These are phyloP conservation scores for Subanguina moxae DNA, from an alignment of 1,140 invertebrate genomes.

Conservation along the genomic window DNA sequence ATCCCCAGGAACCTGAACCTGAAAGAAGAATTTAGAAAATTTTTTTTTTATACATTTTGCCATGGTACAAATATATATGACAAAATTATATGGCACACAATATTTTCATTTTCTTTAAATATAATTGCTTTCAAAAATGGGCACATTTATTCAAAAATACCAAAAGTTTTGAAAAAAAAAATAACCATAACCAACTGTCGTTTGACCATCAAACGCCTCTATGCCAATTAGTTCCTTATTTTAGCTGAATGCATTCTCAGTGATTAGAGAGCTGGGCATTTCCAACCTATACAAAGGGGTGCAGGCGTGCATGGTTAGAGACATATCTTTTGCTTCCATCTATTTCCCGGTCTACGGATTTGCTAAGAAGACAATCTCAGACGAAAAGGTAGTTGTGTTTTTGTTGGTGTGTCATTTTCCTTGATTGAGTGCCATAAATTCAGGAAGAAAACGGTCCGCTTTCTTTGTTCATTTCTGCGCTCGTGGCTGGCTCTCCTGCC, in stretches of 20 bases:
- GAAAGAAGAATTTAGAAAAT: too few species aligned
- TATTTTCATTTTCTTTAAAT: too few species aligned
- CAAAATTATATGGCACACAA: too few species aligned
- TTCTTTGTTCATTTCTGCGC: constrained; percentile 79
- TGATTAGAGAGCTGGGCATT: constrained; percentile 56
- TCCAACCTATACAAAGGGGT: constrained; percentile 68
- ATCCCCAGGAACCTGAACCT: too few species aligned
- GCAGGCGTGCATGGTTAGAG: constrained; percentile 49
- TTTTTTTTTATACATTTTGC: too few species aligned
- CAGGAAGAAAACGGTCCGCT: constrained; percentile 85
- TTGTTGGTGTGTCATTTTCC: too few species aligned
- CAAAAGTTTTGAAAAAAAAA: too few species aligned
- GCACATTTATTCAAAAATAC: too few species aligned
- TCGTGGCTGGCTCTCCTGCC: constrained; percentile 84
- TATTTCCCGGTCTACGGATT: constrained; percentile 97
- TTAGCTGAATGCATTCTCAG: constrained; percentile 41
- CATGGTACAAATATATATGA: too few species aligned
- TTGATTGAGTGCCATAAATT: not conserved
- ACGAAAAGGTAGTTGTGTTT: constrained; percentile 66
- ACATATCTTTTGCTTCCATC: constrained; percentile 74
- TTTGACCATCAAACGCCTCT: too few species aligned
- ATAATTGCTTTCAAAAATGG: too few species aligned
- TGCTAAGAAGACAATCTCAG: constrained; percentile 74
- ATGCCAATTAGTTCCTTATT: not conserved
- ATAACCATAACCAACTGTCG: too few species aligned